A percentile compares a stretch with the other conserved stretches of the same genome.
phyloP scores from a whole-genome alignment of 2,888 invertebrate genomes.

The Drosophila borborema region DNA sequence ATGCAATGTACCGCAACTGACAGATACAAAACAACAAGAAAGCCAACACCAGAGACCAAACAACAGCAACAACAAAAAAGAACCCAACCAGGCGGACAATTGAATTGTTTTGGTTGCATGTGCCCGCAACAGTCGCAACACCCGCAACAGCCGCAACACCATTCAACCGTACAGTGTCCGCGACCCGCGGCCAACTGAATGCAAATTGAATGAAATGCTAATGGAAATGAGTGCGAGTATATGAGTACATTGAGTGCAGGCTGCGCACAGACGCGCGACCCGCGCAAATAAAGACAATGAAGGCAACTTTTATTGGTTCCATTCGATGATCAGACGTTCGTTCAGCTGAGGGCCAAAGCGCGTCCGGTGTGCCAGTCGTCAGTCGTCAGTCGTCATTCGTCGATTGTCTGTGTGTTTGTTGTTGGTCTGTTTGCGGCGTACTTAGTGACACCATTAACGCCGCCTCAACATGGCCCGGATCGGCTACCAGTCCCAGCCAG shows the following conservation, averaged over 20 bases:
- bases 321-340: constrained; percentile 82
- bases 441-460: constrained; percentile 82
- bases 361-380: constrained; percentile 33
- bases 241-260: constrained; percentile 55
- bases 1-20: constrained; percentile 81
- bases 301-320: constrained; percentile 83
- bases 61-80: background rate
- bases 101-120: constrained; percentile 67
- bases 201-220: constrained; percentile 76
- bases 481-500: constrained; percentile 29
- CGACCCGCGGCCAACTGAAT: constrained; percentile 52
- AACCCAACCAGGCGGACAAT: constrained; percentile 71
- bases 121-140: constrained; percentile 22
- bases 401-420: constrained; percentile 31
- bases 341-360: constrained; percentile 44
- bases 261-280: constrained; percentile 60
- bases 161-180: constrained; percentile 62
- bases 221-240: constrained; percentile 66
- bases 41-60: constrained; percentile 54
- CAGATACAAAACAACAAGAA: constrained; percentile 61
- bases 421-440: constrained; percentile 62
- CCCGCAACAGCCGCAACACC: constrained; percentile 59
- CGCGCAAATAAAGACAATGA: constrained; percentile 77
- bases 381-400: constrained; percentile 40
- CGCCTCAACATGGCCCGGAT: constrained; percentile 34